Evolutionary conservation across 2,113 vertebrate genomes (phyloP).

Genomic region (Pelecanoides urinatrix): DNA sequence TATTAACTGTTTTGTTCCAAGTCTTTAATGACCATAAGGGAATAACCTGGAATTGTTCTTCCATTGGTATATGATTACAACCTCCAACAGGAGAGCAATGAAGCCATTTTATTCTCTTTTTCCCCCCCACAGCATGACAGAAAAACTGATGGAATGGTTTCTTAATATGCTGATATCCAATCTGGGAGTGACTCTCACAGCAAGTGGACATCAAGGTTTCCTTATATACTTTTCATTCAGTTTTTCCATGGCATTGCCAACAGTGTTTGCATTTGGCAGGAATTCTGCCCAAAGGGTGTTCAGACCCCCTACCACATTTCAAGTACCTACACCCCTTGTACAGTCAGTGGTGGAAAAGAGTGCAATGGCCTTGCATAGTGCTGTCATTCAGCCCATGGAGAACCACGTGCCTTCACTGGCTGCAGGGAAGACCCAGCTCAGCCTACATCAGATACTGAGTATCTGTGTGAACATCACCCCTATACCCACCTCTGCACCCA

Average conservation of each 20-base stretch:
- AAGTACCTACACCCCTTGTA: neutral
- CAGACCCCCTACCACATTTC: neutral
- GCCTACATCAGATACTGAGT: neutral
- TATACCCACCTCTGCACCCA: neutral
- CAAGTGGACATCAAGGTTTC: neutral
- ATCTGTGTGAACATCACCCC: neutral
- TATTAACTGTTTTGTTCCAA: conserved; percentile 53
- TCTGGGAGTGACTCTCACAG: neutral
- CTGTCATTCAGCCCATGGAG: neutral
- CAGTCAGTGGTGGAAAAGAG: neutral
- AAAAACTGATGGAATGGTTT: neutral
- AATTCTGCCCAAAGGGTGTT: neutral
- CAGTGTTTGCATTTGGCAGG: neutral
- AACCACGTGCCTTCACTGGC: neutral
- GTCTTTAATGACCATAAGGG: neutral
- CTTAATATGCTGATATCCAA: neutral
- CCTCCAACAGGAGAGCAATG: neutral
- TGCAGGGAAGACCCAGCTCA: neutral
- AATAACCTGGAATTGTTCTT: neutral
- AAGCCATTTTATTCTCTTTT: neutral
- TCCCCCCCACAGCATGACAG: neutral
- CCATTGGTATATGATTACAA: neutral
- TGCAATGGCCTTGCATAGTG: neutral
- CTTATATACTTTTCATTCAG: neutral
- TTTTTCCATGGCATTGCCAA: neutral